Base-by-base conservation (phyloP, 2,888 invertebrate species). In the Drosophila infuscata region DNA sequence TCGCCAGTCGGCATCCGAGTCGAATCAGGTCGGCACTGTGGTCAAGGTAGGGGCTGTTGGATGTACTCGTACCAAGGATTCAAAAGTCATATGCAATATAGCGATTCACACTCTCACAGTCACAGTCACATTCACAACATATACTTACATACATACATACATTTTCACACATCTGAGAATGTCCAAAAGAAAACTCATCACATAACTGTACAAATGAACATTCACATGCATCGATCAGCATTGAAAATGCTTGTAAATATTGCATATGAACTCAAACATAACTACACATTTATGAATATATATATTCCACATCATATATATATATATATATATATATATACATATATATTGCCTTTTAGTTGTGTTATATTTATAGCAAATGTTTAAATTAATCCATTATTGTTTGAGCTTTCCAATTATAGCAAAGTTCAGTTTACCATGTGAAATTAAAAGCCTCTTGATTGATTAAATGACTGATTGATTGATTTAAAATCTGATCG, bases 21-120 rank as follows among this genome's bases (percentile, higher is more conserved):
- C 95, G 91, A 94, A 96, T 92, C 95, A 97, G 94, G 97, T 97
- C 94, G 97, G 96, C 92, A 97, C 97, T 91, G 96, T 97, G 94
- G 97, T 97, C 94, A 97, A 97, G 96, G 97, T 97, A 95, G 94
- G 95, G 93, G 93, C 88, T 88, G 74, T 77, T 87, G 60, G 81
- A 83, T 82, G 77, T 91, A 91, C 92, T 93, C 93, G 93, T 92
- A 82, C 78, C 91, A 93, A 92, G 93, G 92, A 92, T 91, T 83
- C 69, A 59, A 67, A 64, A 53, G 64, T 73, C 84, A 79, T 83
- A 76, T 84, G 76, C 85, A 89, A 87, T 89, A 83, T 81, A 52
- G 30, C 32, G n/a, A n/a, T 32, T 11, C 38, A 58, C 36, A 46
- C 20, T 25, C 29, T n/a, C 15, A 46, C 43, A 62, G 46, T 46